These are phyloP conservation scores for Melipona bicolor DNA, from an alignment of 2,888 invertebrate genomes.

Conservation along the genomic window DNA sequence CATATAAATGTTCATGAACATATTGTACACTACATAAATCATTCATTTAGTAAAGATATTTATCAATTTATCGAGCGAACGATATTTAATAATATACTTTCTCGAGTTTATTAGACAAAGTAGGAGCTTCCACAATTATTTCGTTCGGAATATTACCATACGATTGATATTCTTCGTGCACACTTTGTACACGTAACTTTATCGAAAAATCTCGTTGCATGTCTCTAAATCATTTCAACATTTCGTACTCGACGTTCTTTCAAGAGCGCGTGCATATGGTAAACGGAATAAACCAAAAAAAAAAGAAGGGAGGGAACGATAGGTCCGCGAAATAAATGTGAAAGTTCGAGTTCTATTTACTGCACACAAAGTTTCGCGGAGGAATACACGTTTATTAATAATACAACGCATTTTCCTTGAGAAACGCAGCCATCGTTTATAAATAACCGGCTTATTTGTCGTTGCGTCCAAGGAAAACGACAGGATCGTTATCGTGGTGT, in stretches of 20 bases:
- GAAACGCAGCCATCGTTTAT: conserved; percentile 58
- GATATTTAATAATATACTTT: too few relatives aligned
- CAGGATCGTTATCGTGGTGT: conserved; percentile 51
- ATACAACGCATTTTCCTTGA: conserved; percentile 46
- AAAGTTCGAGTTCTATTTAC: conserved; percentile 42
- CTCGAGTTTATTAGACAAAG: too few relatives aligned
- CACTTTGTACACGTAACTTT: neutral
- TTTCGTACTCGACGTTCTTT: neutral
- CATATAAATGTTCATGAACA: neutral
- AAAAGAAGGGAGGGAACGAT: neutral
- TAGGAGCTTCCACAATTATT: too few relatives aligned
- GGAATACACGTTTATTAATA: conserved; percentile 51
- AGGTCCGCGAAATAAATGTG: conserved; percentile 9
- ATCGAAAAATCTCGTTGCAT: neutral
- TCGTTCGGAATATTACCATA: neutral
- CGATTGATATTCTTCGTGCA: neutral
- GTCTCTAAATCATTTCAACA: neutral
- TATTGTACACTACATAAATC: too few relatives aligned
- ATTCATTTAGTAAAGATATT: neutral
- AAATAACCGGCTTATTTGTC: conserved; percentile 70
- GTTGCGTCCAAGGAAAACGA: conserved; percentile 55
- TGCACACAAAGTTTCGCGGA: conserved; percentile 13
- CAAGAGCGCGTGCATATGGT: too few relatives aligned
- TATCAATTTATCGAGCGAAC: neutral
- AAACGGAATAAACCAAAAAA: neutral